Conservation (phyloP, 2,797 vertebrate species). For the Aldrovandia affinis region DNA sequence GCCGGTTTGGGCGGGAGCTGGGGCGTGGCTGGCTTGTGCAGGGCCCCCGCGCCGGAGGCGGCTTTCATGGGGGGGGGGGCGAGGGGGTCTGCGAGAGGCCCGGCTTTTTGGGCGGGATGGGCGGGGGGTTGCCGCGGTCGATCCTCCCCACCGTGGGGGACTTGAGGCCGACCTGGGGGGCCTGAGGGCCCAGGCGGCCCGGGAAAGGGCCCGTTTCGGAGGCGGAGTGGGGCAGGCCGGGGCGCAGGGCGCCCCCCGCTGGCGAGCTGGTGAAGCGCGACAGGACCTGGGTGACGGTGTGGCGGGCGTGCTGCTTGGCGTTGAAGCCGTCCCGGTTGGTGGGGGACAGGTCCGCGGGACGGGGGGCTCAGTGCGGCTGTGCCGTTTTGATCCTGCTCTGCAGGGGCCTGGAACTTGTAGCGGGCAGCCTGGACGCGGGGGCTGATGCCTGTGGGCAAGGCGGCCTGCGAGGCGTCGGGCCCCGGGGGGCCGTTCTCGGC, state of each 20-base stretch:
- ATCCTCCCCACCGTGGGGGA: slow-evolving; percentile 87
- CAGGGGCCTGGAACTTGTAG: slow-evolving; percentile 88
- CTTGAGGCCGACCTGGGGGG: slow-evolving; percentile 76
- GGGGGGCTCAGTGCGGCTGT: slow-evolving; percentile 65
- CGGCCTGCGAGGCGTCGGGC: slow-evolving; percentile 63
- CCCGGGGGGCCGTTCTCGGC: slow-evolving; percentile 65
- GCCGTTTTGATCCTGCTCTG: slow-evolving; percentile 79
- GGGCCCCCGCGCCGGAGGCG: slow-evolving; percentile 78
- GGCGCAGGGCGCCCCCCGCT: slow-evolving; percentile 75
- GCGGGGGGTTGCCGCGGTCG: slow-evolving; percentile 90
- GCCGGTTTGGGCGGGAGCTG: slow-evolving; percentile 98
- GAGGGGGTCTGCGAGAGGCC: slow-evolving; percentile 87
- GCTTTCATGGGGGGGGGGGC: slow-evolving; percentile 59
- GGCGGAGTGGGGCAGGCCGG: slow-evolving; percentile 77
- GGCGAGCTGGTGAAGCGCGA: slow-evolving; percentile 85
- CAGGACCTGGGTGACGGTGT: slow-evolving; percentile 92
- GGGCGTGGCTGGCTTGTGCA: slow-evolving; percentile 84
- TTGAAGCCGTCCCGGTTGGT: slow-evolving; percentile 72
- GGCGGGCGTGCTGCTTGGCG: slow-evolving; percentile 90
- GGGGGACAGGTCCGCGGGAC: slow-evolving; percentile 73
- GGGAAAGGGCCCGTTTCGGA: slow-evolving; percentile 71
- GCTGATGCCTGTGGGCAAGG: slow-evolving; percentile 80
- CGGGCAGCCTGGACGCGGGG: slow-evolving; percentile 95
- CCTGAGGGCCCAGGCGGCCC: slow-evolving; percentile 67
- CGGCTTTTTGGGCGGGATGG: slow-evolving; percentile 95